Conservation (phyloP, 2,888 invertebrate species). For the Nowickia ferox region DNA sequence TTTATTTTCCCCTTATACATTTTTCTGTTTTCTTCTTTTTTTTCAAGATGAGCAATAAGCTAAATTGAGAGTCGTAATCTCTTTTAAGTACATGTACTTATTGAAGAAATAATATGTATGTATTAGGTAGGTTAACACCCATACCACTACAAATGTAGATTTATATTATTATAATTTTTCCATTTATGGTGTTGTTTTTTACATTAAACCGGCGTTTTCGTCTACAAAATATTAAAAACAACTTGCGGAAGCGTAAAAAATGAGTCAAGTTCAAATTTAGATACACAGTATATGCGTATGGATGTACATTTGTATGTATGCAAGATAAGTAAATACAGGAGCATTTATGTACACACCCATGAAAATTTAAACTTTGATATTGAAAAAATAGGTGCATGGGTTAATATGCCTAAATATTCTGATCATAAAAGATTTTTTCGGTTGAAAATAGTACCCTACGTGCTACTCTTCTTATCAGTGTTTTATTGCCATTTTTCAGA, state of each 20-base stretch:
- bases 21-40: slow-evolving; percentile 18
- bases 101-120: neutral
- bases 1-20: slow-evolving; percentile 61
- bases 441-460: no score
- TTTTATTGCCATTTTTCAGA: neutral
- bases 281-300: no score
- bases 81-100: slow-evolving; percentile 16
- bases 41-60: slow-evolving; percentile 1
- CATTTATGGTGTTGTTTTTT: slow-evolving; percentile 1
- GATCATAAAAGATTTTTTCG: neutral
- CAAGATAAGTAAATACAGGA: neutral
- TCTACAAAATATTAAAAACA: neutral
- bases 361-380: no score
- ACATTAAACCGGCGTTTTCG: slow-evolving; percentile 72
- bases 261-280: slow-evolving; percentile 74
- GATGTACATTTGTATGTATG: neutral
- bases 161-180: slow-evolving; percentile 34
- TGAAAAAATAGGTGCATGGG: neutral
- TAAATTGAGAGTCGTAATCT: slow-evolving; percentile 38
- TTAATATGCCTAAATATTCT: neutral
- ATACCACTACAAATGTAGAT: slow-evolving; percentile 44
- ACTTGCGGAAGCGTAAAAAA: slow-evolving; percentile 70
- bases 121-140: slow-evolving; percentile 57
- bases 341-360: neutral
- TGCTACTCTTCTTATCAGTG: neutral